phyloP scores from a whole-genome alignment of 2,797 vertebrate genomes.

The Tympanoctomys barrerae region DNA sequence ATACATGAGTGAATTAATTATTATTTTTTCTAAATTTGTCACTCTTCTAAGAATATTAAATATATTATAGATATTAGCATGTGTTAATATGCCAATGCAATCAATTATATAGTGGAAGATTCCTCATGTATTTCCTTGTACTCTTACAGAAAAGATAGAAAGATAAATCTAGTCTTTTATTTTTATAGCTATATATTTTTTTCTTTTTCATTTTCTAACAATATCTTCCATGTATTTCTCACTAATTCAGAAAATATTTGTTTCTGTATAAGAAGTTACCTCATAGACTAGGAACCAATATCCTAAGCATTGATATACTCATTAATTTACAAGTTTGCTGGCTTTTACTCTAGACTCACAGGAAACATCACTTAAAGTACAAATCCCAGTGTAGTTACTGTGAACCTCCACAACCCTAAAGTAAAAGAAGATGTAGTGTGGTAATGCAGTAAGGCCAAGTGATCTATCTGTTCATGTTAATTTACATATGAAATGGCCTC shows the following conservation, averaged over 20 bases:
- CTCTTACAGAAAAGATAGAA: background rate
- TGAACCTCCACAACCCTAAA: background rate
- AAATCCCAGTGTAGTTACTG: background rate
- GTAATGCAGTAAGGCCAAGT: background rate
- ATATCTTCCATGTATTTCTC: background rate
- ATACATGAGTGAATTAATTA: background rate
- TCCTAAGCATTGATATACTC: background rate
- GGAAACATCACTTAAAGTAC: background rate
- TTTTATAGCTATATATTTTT: background rate
- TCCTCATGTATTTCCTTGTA: background rate
- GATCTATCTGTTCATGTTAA: background rate
- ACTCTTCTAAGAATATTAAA: background rate
- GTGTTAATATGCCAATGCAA: background rate
- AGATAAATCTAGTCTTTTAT: background rate
- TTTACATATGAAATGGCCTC: background rate
- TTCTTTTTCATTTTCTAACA: background rate
- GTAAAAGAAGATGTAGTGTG: background rate
- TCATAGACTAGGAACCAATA: background rate
- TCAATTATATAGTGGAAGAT: background rate
- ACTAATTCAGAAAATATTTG: conserved; percentile 14
- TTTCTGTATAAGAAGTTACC: background rate
- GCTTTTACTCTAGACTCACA: background rate
- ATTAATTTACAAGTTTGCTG: background rate
- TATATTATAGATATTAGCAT: background rate
- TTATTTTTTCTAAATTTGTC: background rate